Base-by-base conservation (phyloP, 2,797 vertebrate species). In the Tangara arthus region DNA sequence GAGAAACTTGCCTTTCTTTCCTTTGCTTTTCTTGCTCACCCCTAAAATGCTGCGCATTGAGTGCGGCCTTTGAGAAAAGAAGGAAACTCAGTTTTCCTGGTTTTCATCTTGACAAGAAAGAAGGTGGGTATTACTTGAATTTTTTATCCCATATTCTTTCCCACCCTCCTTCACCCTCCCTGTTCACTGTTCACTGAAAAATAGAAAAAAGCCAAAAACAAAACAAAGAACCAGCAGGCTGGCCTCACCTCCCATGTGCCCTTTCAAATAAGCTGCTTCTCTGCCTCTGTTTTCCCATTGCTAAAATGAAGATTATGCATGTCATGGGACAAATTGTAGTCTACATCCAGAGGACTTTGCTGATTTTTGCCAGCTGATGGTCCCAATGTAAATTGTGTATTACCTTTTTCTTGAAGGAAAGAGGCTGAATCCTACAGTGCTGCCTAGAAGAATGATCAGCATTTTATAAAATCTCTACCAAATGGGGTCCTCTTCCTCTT, bases 361-460 rank as follows among this genome's bases (percentile, higher is more conserved):
- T 88, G 34, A 19, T 35, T 78, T 92, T 86, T 78, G 10, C 32
- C 34, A 46, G 30, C 11, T 78, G 22, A 15, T 59, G 37, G 11
- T 81, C 32, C 22, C 47, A 12, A 14, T 2, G 7, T 47, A 82
- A 90, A 64, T 52, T 0, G 0, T 0, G 0, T n/a, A 24, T 35
- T 41, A 28, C 3, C 3, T 9, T 60, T 66, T 87, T 37, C 49
- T 78, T 22, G 21, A 57, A 37, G 56, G 27, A 69, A 89, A 65
- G 30, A 28, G 23, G 5, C 8, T 82, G 37, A 77, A 57, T 60
- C 27, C 8, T 78, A 13, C 24, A 71, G 34, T 20, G 27, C 16
- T 72, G 6, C 22, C 47, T 46, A 27, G 57, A 50, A 47, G 41
- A 87, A 72, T 34, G 49, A 68, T 23, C 3, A 9, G 6, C 4